Base-by-base conservation (phyloP, 2,888 invertebrate genomes). In the Liposcelis brunnea region DNA sequence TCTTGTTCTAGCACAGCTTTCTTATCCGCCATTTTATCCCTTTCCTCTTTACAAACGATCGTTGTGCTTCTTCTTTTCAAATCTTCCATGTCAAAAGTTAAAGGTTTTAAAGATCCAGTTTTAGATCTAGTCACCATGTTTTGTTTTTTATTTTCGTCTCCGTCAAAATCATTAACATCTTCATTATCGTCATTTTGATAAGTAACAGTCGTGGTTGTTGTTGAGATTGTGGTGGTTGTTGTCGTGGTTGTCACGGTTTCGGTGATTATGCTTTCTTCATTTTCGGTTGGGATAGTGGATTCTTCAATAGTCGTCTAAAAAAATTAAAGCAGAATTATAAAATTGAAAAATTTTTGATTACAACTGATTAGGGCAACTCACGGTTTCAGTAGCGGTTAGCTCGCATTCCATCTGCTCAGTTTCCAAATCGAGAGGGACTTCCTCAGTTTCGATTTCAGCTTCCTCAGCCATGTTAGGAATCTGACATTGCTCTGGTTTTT, bases 101-200 rank as follows among this genome's bases (percentile, higher is more conserved):
- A 65, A 1, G 75, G 74, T 11, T 69, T 70, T 19, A 75, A 56
- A 2, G 75, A 72, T 1, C 75, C 76, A 4, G 76, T 77, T 59
- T 76, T 77, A 6, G 76, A 76, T 49, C 77, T 62, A 1, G 77
- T 76, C 16, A 71, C 64, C 37, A 73, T 72, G 33, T 66, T 65
- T 48, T 64, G 63, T 43, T 66, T 66, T 52, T 61, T 63, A 18
- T 55, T 49, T 8, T 52, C 43, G 7, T 52, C 55, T 5, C 58
- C 60, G 12, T 62, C 64, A 10, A 54, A 55, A 21, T 61, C 60
- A 10, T 55, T 50, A 2, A 49, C 53, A 31, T 58, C 56, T 16
- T 56, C 55, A 36, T 61, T 61, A 2, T 59, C 59, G 8, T 55
- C 49, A 21, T 26, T 26, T 26, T 26, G 26, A 26, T 6, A 26